phyloP scores from a whole-genome alignment of 2,797 vertebrate species.

The Anomalospiza imberbis region DNA sequence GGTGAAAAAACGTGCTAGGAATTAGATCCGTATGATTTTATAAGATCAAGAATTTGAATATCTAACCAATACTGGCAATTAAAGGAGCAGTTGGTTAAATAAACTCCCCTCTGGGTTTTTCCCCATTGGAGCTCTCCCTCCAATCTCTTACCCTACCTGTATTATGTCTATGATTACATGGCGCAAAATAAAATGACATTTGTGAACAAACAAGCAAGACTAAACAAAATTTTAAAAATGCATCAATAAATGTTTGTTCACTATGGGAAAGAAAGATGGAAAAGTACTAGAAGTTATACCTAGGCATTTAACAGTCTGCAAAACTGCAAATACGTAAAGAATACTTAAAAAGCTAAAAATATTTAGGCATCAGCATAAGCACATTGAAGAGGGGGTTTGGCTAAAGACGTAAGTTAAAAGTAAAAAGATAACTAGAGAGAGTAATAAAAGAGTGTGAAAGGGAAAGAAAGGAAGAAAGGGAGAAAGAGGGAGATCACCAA shows the following conservation, averaged over 20 bases:
- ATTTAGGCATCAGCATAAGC: neutral
- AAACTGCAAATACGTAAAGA: neutral
- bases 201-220: neutral
- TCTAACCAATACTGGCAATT: neutral
- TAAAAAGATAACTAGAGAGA: neutral
- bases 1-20: fast-evolving
- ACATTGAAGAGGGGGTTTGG: neutral
- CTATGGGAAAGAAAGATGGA: neutral
- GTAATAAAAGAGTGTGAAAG: neutral
- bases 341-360: neutral
- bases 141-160: neutral
- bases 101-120: neutral
- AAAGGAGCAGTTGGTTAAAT: neutral
- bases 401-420: fast-evolving
- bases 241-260: neutral
- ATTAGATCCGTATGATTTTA: fast-evolving
- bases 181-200: neutral
- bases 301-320: neutral
- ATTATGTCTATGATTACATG: neutral
- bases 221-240: neutral
- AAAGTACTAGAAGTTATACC: neutral
- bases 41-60: neutral
- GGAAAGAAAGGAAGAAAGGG: neutral
- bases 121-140: neutral
- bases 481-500: neutral